phyloP scores from a whole-genome alignment of 2,113 vertebrate species.

The Hypocryptadius cinnamomeus region DNA sequence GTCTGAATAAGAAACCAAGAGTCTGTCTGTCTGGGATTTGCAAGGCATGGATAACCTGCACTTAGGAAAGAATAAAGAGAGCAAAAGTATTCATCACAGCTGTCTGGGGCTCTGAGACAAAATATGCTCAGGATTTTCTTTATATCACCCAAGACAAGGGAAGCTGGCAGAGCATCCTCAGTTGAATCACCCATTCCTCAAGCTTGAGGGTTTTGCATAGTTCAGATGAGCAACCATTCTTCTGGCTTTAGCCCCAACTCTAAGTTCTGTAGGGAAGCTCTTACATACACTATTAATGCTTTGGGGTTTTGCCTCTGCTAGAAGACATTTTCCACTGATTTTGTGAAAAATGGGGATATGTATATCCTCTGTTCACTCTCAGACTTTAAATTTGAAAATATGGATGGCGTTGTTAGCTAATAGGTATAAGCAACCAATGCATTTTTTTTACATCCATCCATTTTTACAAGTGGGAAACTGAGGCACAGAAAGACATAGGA shows the following conservation, averaged over 20 bases:
- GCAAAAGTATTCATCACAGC: not conserved
- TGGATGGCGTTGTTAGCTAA: not conserved
- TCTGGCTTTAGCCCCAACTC: not conserved
- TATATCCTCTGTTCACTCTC: not conserved
- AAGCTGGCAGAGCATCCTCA: not conserved
- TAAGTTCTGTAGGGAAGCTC: not conserved
- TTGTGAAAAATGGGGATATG: not conserved
- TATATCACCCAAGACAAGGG: not conserved
- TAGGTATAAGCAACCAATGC: not conserved
- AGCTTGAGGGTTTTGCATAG: not conserved
- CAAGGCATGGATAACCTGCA: not conserved
- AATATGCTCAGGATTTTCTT: not conserved
- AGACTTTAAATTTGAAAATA: not conserved
- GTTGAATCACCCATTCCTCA: not conserved
- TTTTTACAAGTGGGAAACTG: not conserved
- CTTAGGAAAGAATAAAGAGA: not conserved
- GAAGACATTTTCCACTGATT: not conserved
- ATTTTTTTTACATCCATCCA: not conserved
- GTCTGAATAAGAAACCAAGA: not conserved
- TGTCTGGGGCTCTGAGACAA: not conserved
- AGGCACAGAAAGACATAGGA: not conserved
- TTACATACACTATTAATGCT: not conserved
- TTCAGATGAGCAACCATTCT: not conserved
- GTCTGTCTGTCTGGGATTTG: not conserved
- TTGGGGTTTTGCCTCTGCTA: not conserved